phyloP scores from a whole-genome alignment of 2,797 vertebrate species.

The Melopsittacus undulatus region DNA sequence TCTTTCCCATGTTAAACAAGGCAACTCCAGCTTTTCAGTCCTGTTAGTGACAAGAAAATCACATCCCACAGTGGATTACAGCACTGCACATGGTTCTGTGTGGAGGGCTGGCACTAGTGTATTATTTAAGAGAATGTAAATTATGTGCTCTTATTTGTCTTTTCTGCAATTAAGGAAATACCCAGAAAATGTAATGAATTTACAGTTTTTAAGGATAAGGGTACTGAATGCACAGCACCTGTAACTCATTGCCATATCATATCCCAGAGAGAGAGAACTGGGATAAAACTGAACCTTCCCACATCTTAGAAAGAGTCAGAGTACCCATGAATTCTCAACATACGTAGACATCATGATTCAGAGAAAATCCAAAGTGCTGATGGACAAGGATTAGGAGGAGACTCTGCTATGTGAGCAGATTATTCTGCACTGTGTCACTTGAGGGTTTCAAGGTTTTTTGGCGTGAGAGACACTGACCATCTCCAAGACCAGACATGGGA shows the following conservation, averaged over 20 bases:
- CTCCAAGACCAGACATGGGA: neutral
- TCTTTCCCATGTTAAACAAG: neutral
- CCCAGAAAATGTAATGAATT: neutral
- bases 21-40: neutral
- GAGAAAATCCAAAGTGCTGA: neutral
- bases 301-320: neutral
- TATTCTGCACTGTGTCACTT: neutral
- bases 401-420: neutral
- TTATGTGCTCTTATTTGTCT: neutral
- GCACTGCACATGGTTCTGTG: neutral
- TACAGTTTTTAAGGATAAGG: neutral
- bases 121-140: neutral
- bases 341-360: no score
- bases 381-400: neutral
- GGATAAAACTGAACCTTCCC: neutral
- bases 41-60: neutral
- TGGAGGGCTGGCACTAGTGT: neutral
- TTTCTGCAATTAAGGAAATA: neutral
- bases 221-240: neutral
- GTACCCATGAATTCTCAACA: neutral
- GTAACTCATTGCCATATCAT: neutral
- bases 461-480: rapidly evolving
- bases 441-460: neutral
- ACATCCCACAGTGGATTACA: neutral
- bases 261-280: neutral